A percentile compares a stretch with the other conserved stretches of the same genome.
Evolutionary conservation across 2,113 vertebrate species (phyloP).

Genomic region (Misgurnus anguillicaudatus): DNA sequence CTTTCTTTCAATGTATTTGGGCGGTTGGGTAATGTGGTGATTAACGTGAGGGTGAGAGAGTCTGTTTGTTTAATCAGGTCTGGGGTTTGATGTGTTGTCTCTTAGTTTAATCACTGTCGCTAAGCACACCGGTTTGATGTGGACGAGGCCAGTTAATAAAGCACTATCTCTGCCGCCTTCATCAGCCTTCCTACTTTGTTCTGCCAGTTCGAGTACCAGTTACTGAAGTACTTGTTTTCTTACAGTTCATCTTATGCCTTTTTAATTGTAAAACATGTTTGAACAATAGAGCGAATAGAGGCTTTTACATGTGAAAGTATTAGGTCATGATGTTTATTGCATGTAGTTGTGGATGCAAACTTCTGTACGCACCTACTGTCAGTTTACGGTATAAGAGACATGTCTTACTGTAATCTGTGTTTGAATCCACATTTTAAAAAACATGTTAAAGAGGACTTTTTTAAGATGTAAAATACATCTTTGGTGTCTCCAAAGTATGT

Average conservation of each 20-base stretch:
- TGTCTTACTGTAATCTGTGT: too few species aligned
- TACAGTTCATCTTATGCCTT: constrained; percentile 5
- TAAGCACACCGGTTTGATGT: constrained; percentile 76
- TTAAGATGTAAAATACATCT: too few species aligned
- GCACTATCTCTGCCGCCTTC: constrained; percentile 72
- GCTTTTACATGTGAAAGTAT: too few species aligned
- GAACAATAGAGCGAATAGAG: background rate
- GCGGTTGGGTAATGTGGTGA: constrained; percentile 65
- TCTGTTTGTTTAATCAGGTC: constrained; percentile 73
- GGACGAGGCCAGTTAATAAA: constrained; percentile 76
- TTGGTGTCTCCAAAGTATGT: too few species aligned
- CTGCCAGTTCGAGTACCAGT: constrained; percentile 54
- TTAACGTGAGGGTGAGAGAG: constrained; percentile 65
- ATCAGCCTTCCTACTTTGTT: constrained; percentile 69
- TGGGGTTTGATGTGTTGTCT: constrained; percentile 79
- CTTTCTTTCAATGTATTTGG: constrained; percentile 53
- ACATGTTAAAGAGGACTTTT: too few species aligned
- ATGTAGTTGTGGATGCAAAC: too few species aligned
- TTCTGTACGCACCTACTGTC: too few species aligned
- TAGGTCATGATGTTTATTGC: too few species aligned
- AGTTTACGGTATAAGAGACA: too few species aligned
- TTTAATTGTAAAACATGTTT: background rate
- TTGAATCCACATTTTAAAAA: too few species aligned
- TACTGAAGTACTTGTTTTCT: constrained; percentile 37
- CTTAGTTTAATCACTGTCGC: constrained; percentile 73